phyloP scores from a whole-genome alignment of 2,888 invertebrate species.

The Callyntrura sp. region DNA sequence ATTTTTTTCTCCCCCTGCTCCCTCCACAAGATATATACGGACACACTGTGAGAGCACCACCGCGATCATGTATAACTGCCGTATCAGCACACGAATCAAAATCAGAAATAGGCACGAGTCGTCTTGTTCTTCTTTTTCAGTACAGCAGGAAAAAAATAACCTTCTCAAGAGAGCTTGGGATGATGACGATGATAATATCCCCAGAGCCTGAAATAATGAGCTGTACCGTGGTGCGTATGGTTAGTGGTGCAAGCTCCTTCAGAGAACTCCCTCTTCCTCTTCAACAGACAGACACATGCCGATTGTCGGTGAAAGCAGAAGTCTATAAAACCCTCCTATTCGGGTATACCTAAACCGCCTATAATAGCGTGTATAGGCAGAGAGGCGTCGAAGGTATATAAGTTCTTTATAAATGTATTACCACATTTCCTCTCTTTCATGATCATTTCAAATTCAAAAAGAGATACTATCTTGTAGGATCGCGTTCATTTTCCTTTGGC shows the following conservation, averaged over 20 bases:
- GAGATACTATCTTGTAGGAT: neutral
- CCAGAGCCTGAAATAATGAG: slow-evolving; percentile 82
- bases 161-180: neutral
- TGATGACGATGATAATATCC: slow-evolving; percentile 75
- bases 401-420: too few relatives aligned
- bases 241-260: slow-evolving; percentile 52
- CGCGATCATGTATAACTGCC: neutral
- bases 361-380: too few relatives aligned
- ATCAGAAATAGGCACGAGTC: slow-evolving; percentile 62
- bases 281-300: slow-evolving; percentile 37
- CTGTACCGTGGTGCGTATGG: slow-evolving; percentile 31
- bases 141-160: neutral
- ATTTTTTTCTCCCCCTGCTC: slow-evolving; percentile 72
- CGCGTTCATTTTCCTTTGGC: neutral
- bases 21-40: too few relatives aligned
- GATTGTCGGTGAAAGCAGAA: neutral
- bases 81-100: slow-evolving; percentile 8
- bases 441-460: slow-evolving; percentile 28
- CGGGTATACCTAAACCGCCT: too few relatives aligned
- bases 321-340: too few relatives aligned
- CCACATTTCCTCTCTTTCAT: too few relatives aligned
- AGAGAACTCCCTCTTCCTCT: slow-evolving; percentile 15
- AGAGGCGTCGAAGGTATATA: too few relatives aligned
- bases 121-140: neutral
- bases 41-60: too few relatives aligned